Base-by-base conservation (phyloP, 2,113 vertebrate species). In the Odocoileus hemionus region DNA sequence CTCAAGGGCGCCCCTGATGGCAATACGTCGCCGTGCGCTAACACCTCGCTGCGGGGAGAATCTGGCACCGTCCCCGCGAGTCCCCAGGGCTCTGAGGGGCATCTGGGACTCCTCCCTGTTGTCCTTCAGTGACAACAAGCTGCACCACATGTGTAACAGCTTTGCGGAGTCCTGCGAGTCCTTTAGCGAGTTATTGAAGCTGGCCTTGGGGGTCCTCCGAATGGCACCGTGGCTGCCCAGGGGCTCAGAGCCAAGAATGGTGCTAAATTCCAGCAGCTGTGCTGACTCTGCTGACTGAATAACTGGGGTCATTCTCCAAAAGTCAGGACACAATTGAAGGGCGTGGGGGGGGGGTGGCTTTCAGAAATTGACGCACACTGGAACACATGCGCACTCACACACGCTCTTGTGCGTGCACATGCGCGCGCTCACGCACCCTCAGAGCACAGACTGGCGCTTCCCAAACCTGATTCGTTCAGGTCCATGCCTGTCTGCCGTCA, bases 1-100 rank as follows among this genome's bases (percentile, higher is more conserved):
- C 83, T 57, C 23, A 23, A 45, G 52, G 16, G 64, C 21, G 64
- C 60, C 52, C 55, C 11, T 6, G 5, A 26, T 43, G 55, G 55
- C 19, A 23, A 1, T 2, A 7, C 16, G 1, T 58, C 54, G 6
- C 3, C 0, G 3, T 1, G 12, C 0, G 1, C n/a, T 25, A 9
- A 64, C n/a, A 0, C 8, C 2, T 12, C 7, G 0, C 28, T 2
- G n/a, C 26, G 5, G 21, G 52, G 47, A 28, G 33, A 28, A 19
- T 17, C 36, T 16, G 36, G 55, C 28, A 30, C 28, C 8, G 43
- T 80, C 30, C 17, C 30, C 1, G 2, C 0, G 30, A 60, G 7
- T 36, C 28, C 84, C 88, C 55, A 5, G 4, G 12, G 5, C 10
- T 74, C 67, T 39, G 33, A 17, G 33, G 16, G 83, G 16, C 52